These are phyloP conservation scores for Creontiades dilutus DNA, from an alignment of 2,888 invertebrate genomes.

Conservation along the genomic window DNA sequence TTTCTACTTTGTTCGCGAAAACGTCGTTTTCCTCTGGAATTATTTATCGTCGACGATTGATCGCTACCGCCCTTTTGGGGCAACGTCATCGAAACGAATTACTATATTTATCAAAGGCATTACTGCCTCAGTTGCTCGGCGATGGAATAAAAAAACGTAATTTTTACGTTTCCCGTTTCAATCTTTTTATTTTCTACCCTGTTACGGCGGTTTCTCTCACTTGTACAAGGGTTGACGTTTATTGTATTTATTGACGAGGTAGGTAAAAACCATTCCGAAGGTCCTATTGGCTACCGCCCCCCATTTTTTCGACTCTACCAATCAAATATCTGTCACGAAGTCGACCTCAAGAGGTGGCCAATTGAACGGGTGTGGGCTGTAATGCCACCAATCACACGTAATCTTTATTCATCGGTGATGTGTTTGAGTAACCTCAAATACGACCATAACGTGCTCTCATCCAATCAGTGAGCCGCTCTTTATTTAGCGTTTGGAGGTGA, in stretches of 20 bases:
- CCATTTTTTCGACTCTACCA: constrained; percentile 2
- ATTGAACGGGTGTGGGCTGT: background rate
- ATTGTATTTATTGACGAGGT: constrained; percentile 15
- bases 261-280: background rate
- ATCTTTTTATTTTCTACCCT: constrained; percentile 27
- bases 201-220: background rate
- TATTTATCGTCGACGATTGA: constrained; percentile 27
- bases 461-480: background rate
- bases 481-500: background rate
- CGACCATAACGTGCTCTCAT: background rate
- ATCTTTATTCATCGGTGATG: constrained; percentile 32
- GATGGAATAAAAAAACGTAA: background rate
- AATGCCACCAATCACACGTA: constrained; percentile 20
- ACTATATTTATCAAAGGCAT: constrained; percentile 34
- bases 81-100: constrained; percentile 24
- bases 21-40: constrained; percentile 7
- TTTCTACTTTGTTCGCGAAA: background rate
- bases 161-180: constrained; percentile 30
- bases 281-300: constrained; percentile 7
- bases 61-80: background rate
- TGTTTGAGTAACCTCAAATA: constrained; percentile 4
- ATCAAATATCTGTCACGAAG: constrained; percentile 54
- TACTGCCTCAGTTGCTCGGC: constrained; percentile 15
- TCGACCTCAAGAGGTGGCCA: constrained; percentile 19
- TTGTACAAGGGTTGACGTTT: constrained; percentile 40